Percentiles rank a stretch among this genome's conserved stretches.
Conservation (phyloP, 2,888 invertebrate species). For the Caenorhabditis doughertyi region DNA sequence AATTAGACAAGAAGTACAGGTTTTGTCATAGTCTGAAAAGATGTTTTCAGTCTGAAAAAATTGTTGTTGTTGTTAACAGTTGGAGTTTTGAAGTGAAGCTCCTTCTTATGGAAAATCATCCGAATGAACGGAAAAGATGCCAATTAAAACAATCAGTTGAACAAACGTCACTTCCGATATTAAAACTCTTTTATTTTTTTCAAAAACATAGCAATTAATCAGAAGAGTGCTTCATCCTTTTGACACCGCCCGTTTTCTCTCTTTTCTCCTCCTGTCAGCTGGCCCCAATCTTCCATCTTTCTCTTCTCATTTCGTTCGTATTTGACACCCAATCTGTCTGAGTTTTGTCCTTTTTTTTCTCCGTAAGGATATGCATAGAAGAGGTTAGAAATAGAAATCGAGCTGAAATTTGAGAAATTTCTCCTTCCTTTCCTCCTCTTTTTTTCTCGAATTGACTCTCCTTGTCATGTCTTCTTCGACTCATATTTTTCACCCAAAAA, state of each 20-base stretch:
- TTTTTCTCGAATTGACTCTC: conserved; percentile 4
- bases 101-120: too few species aligned
- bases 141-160: not conserved
- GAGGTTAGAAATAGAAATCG: conserved; percentile 48
- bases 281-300: not conserved
- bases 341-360: conserved; percentile 27
- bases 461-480: conserved; percentile 1
- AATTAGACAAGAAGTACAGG: too few species aligned
- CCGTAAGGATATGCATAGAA: conserved; percentile 12
- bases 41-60: too few species aligned
- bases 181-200: not conserved
- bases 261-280: conserved; percentile 33
- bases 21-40: too few species aligned
- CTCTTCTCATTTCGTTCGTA: conserved; percentile 24
- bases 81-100: too few species aligned
- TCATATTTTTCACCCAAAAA: conserved; percentile 40
- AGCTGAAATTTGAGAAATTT: conserved; percentile 60
- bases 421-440: not conserved
- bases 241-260: conserved; percentile 13
- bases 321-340: conserved; percentile 54
- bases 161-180: conserved; percentile 34
- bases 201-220: conserved; percentile 59
- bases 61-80: too few species aligned
- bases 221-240: conserved; percentile 13
- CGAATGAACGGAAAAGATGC: not conserved